Evolutionary conservation across 2,113 vertebrate species (phyloP).

Genomic region (Notothenia coriiceps): DNA sequence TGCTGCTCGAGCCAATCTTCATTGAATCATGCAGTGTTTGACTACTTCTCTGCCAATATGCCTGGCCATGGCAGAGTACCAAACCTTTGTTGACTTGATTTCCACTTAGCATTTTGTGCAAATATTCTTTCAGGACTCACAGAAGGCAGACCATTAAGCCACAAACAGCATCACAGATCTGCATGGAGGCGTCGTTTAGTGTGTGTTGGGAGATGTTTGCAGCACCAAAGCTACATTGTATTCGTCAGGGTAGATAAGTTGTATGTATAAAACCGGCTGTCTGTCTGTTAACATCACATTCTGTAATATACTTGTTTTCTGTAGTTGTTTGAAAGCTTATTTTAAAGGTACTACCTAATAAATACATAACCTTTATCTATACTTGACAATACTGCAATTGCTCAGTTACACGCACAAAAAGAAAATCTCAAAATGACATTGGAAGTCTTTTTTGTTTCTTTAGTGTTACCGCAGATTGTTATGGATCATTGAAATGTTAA

Average conservation of each 20-base stretch:
- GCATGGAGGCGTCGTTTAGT: slow-evolving; percentile 21
- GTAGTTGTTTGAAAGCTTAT: not conserved
- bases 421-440: not conserved
- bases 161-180: slow-evolving; percentile 37
- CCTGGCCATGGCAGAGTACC: slow-evolving; percentile 23
- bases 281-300: not conserved
- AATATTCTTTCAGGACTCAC: slow-evolving; percentile 41
- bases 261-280: slow-evolving; percentile 23
- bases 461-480: not conserved
- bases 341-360: too few species aligned
- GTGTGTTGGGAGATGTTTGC: slow-evolving; percentile 14
- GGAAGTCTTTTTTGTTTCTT: not conserved
- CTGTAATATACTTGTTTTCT: not conserved
- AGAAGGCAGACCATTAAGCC: slow-evolving; percentile 40
- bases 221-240: not conserved
- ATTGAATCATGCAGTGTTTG: slow-evolving; percentile 59
- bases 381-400: not conserved
- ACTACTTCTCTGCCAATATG: slow-evolving; percentile 14
- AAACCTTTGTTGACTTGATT: slow-evolving; percentile 54
- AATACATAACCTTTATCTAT: too few species aligned
- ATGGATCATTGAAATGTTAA: not conserved
- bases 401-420: not conserved
- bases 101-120: slow-evolving; percentile 30
- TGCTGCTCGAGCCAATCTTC: slow-evolving; percentile 53
- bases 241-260: slow-evolving; percentile 2